A percentile compares a stretch with the other conserved stretches of the same genome.
Conservation (phyloP, 92 coral and sea anemone genomes). For the Phenganax stokvisi region DNA sequence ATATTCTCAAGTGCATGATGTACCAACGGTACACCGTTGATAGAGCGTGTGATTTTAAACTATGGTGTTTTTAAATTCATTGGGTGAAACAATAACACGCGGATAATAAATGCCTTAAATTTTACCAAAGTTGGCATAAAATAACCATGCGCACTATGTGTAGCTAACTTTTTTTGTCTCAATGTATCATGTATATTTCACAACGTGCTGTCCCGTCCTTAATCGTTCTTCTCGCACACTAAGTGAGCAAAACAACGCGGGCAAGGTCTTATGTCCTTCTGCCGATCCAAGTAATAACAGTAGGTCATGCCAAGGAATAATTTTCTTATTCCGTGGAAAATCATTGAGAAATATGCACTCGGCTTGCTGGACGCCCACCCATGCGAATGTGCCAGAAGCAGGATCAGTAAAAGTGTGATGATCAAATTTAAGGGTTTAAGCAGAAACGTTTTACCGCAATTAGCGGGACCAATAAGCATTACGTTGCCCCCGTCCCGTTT, state of each 20-base stretch:
- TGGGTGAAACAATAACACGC: too few relatives aligned
- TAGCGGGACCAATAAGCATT: slow-evolving; percentile 53
- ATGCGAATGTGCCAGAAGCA: slow-evolving; percentile 47
- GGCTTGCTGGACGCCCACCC: slow-evolving; percentile 44
- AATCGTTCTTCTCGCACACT: background rate
- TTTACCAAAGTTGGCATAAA: too few relatives aligned
- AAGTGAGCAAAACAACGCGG: slow-evolving; percentile 10
- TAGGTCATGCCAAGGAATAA: slow-evolving; percentile 22
- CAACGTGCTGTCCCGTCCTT: background rate
- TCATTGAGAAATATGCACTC: slow-evolving; percentile 45
- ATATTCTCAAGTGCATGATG: background rate
- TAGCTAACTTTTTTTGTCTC: too few relatives aligned
- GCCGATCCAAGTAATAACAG: slow-evolving; percentile 41
- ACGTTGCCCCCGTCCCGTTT: slow-evolving; percentile 41
- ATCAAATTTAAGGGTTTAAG: slow-evolving; percentile 39
- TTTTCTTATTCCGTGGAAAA: slow-evolving; percentile 1
- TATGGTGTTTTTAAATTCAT: background rate
- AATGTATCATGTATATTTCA: too few relatives aligned
- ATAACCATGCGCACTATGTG: too few relatives aligned
- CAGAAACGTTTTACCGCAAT: slow-evolving; percentile 40
- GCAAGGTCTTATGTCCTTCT: slow-evolving; percentile 45
- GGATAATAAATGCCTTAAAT: too few relatives aligned
- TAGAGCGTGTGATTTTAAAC: background rate
- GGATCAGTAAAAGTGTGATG: slow-evolving; percentile 47
- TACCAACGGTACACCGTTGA: slow-evolving; percentile 4